These are phyloP conservation scores for Periophthalmus modestus DNA, from an alignment of 2,113 vertebrate species.

Conservation along the genomic window DNA sequence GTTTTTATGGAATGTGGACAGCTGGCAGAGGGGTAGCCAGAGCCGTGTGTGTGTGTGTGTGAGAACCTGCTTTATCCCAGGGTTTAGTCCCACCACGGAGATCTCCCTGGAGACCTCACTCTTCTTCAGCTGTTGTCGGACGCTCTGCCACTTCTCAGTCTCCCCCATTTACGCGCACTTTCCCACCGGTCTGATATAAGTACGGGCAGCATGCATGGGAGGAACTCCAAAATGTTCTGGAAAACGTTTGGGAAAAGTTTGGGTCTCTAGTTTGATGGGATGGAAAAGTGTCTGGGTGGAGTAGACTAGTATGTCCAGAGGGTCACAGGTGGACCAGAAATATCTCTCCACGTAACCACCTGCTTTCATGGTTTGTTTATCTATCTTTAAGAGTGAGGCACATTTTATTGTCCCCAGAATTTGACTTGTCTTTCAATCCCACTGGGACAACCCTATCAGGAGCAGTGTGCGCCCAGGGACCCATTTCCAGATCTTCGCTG, in stretches of 20 bases:
- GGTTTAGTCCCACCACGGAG: slow-evolving; percentile 55
- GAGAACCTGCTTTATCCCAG: slow-evolving; percentile 55
- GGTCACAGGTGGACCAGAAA: neutral
- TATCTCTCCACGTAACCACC: neutral
- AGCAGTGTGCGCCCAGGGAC: too few species aligned
- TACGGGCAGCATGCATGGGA: neutral
- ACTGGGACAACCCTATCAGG: too few species aligned
- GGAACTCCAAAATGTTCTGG: slow-evolving; percentile 27
- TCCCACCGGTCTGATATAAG: neutral
- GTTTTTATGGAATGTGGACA: slow-evolving; percentile 15
- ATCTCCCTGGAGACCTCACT: slow-evolving; percentile 21
- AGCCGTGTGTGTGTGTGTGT: slow-evolving; percentile 53
- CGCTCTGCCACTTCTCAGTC: slow-evolving; percentile 5
- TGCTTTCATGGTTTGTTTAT: neutral
- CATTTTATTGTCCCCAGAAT: too few species aligned
- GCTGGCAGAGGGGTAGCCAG: slow-evolving; percentile 12
- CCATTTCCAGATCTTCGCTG: too few species aligned
- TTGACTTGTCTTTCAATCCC: too few species aligned
- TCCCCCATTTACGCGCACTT: slow-evolving; percentile 8
- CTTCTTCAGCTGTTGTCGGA: slow-evolving; percentile 54
- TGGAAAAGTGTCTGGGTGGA: neutral
- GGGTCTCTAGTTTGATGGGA: slow-evolving; percentile 1
- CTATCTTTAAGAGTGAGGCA: neutral
- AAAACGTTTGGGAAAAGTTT: neutral
- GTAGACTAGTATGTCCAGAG: neutral